phyloP scores from a whole-genome alignment of 1,140 invertebrate species.

The Nomia melanderi region DNA sequence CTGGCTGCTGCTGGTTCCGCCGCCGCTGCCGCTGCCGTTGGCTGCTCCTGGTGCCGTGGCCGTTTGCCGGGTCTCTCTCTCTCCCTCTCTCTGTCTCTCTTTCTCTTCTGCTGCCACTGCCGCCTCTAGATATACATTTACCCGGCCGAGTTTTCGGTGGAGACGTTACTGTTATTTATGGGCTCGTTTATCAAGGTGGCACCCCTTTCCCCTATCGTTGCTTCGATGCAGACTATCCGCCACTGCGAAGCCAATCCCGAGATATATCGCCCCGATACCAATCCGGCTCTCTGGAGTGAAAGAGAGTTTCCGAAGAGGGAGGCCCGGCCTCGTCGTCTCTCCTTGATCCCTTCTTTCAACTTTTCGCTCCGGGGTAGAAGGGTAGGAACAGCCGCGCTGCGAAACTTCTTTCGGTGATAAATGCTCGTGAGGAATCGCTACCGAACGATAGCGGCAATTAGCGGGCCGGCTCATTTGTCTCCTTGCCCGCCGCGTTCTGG shows the following conservation, averaged over 20 bases:
- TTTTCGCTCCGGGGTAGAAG: constrained; percentile 61
- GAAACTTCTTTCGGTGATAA: constrained; percentile 64
- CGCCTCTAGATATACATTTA: constrained; percentile 71
- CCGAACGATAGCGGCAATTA: constrained; percentile 68
- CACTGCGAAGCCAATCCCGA: constrained; percentile 75
- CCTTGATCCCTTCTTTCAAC: constrained; percentile 69
- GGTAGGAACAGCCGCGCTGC: no score
- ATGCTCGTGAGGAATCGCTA: constrained; percentile 62
- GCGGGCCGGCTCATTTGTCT: constrained; percentile 65
- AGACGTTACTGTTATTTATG: constrained; percentile 80
- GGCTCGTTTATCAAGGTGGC: constrained; percentile 79
- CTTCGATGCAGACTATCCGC: constrained; percentile 74
- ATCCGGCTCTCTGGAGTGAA: constrained; percentile 58
- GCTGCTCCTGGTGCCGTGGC: constrained; percentile 39
- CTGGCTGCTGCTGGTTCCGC: constrained; percentile 47
- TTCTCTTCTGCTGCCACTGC: constrained; percentile 24
- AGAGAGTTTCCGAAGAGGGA: constrained; percentile 54
- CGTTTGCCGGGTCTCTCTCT: neutral
- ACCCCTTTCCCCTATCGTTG: constrained; percentile 71
- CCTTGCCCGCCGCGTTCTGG: constrained; percentile 55
- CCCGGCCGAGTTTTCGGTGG: constrained; percentile 77
- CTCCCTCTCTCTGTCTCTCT: neutral
- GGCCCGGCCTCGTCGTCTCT: constrained; percentile 39
- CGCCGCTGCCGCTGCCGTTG: constrained; percentile 23
- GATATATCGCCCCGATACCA: constrained; percentile 78